A percentile compares a stretch with the other conserved stretches of the same genome.
Conservation (phyloP, 2,797 vertebrate genomes). For the Notoglanidium macrostoma region DNA sequence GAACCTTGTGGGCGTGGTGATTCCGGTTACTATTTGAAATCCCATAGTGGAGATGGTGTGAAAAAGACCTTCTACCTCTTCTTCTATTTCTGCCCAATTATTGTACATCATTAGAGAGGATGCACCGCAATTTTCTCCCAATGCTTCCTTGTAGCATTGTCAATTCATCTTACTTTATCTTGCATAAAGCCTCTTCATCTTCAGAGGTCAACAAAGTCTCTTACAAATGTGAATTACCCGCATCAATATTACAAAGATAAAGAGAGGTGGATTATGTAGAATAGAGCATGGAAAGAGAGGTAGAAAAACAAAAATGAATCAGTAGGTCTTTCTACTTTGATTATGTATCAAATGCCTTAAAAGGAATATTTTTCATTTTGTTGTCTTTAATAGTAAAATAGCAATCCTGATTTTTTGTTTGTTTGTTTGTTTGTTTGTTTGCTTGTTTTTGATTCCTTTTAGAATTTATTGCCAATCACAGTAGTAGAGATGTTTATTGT, state of each 20-base stretch:
- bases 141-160: not conserved
- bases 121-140: not conserved
- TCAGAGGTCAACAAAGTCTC: not conserved
- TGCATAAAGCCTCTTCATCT: not conserved
- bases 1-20: not conserved
- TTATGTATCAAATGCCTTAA: not conserved
- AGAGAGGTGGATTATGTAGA: not conserved
- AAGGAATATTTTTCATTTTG: not conserved
- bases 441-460: not conserved
- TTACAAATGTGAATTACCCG: not conserved
- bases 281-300: not conserved
- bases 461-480: not conserved
- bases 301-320: not conserved
- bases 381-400: not conserved
- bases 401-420: not conserved
- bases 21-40: not conserved
- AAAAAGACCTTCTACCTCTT: not conserved
- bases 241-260: slow-evolving; percentile 7
- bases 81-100: not conserved
- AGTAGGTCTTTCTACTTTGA: not conserved
- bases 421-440: not conserved
- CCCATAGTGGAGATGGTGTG: not conserved
- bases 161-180: not conserved
- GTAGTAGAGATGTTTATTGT: not conserved
- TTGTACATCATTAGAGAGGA: not conserved